Evolutionary conservation across 2,797 vertebrate genomes (phyloP), one percentile per base, ranked within the genome.

Genomic region (Etheostoma perlongum): DNA sequence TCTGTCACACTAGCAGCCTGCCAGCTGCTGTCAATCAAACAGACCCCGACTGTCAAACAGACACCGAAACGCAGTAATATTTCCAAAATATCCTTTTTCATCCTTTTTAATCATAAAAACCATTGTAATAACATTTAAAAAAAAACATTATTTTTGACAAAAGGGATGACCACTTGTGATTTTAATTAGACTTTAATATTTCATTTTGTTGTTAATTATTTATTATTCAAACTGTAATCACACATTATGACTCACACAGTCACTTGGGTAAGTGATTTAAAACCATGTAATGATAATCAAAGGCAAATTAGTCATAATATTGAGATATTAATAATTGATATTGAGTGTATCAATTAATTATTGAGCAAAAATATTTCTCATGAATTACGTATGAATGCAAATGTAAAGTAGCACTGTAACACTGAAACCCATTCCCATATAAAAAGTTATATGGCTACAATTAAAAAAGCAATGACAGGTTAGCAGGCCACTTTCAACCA

Each of bases 211-310:
- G 2, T n/a, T 47, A 25, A 23, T 73, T 33, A 33, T 51, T 46
- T 2, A 46, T 67, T 25, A 18, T 33, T 70, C 13, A 36, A 14
- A 27, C 19, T 23, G 14, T 27, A 51, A 47, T 15, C 48, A 52
- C 27, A 25, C 57, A 49, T 36, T 36, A 52, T 23, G 57, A 54
- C 13, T n/a, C 6, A 15, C 18, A 18, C 18, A 27, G 15, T 59
- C 25, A 55, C 23, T 64, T 36, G 40, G n/a, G 30, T 15, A 30
- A 52, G 3, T 48, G 36, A 46, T 76, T 72, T 44, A 54, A 63
- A 65, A 57, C 55, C n/a, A 15, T 19, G 21, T 69, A 44, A 46
- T 52, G 30, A 19, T 49, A 51, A 81, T 55, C 16, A 57, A 67
- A 81, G 47, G 15, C 23, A 27, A 48, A 59, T 19, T 40, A n/a